phyloP scores from a whole-genome alignment of 2,888 invertebrate genomes.

The Thymelicus lineola region DNA sequence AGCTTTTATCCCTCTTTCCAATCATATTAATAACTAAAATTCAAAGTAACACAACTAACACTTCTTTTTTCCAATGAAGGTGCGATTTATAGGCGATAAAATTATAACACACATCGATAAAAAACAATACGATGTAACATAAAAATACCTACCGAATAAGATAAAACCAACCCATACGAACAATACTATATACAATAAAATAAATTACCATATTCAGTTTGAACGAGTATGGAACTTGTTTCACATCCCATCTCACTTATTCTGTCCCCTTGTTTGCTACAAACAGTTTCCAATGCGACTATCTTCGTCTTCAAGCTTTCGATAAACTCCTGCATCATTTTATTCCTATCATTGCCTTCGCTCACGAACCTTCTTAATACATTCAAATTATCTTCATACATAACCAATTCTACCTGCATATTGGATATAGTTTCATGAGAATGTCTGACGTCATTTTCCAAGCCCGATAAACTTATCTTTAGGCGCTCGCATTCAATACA shows the following conservation, averaged over 20 bases:
- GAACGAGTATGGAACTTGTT: conserved; percentile 52
- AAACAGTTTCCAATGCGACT: conserved; percentile 55
- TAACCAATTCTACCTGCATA: conserved; percentile 57
- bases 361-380: conserved; percentile 56
- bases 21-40: too few relatives aligned
- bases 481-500: conserved; percentile 62
- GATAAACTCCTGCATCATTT: conserved; percentile 53
- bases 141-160: not conserved
- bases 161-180: not conserved
- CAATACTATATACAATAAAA: conserved; percentile 40
- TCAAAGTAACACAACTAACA: too few relatives aligned
- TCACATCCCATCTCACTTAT: conserved; percentile 55
- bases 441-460: conserved; percentile 57
- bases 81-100: too few relatives aligned
- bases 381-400: conserved; percentile 64
- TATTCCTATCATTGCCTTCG: conserved; percentile 61
- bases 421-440: conserved; percentile 53
- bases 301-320: conserved; percentile 59
- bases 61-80: too few relatives aligned
- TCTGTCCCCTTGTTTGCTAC: conserved; percentile 54
- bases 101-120: too few relatives aligned
- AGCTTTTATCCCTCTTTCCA: too few relatives aligned
- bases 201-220: conserved; percentile 59
- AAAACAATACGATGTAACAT: too few relatives aligned
- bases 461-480: conserved; percentile 52